Conservation (phyloP, 2,113 vertebrate genomes). For the Numenius arquata region DNA sequence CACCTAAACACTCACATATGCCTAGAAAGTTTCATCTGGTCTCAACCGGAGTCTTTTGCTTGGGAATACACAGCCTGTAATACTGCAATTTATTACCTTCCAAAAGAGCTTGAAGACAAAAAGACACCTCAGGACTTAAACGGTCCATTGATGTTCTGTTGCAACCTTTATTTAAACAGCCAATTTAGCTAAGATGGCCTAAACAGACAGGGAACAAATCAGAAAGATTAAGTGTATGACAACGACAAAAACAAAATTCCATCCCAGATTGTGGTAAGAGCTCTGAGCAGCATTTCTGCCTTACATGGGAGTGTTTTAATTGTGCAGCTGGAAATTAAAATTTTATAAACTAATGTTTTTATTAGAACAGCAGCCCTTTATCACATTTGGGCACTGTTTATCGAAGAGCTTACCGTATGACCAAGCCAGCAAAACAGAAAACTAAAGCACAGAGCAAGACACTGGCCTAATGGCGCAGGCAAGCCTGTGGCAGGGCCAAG, state of each 20-base stretch:
- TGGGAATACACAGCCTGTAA: not conserved
- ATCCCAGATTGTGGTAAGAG: not conserved
- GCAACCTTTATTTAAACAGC: not conserved
- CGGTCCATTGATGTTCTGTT: not conserved
- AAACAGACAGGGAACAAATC: conserved; percentile 19
- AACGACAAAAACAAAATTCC: not conserved
- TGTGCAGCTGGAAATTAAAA: conserved; percentile 28
- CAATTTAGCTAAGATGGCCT: not conserved
- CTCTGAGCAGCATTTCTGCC: not conserved
- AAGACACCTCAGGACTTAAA: conserved; percentile 10
- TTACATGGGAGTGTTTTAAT: not conserved
- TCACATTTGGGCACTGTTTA: not conserved
- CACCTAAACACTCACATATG: not conserved
- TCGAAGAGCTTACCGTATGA: not conserved
- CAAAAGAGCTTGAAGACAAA: not conserved
- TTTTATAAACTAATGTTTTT: not conserved
- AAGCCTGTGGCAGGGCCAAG: not conserved
- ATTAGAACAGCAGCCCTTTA: not conserved
- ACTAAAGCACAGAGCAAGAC: not conserved
- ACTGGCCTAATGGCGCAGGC: not conserved
- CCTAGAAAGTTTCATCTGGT: not conserved
- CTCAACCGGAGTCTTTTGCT: not conserved
- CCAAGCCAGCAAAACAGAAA: not conserved
- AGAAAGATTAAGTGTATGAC: not conserved
- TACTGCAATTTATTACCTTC: not conserved